A percentile compares a stretch with the other conserved stretches of the same genome.
Conservation (phyloP, 30 jellyfish, hydroid and myxozoan species). For the Mastigias papua region DNA sequence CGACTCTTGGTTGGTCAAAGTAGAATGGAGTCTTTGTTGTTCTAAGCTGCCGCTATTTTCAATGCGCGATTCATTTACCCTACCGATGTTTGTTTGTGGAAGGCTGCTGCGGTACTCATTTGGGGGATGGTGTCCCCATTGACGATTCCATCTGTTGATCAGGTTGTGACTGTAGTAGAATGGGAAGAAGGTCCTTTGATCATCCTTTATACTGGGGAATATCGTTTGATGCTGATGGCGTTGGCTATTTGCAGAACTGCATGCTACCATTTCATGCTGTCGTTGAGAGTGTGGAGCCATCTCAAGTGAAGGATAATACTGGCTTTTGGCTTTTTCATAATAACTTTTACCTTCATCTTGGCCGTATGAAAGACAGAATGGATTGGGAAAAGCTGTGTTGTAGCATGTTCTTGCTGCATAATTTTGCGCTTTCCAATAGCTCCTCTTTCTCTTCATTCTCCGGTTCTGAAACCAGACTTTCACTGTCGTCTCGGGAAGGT, state of each 20-base stretch:
- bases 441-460: constrained; percentile 27
- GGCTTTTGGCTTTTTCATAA: background rate
- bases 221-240: background rate
- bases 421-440: background rate
- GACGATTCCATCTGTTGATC: too few relatives aligned
- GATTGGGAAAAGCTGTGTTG: background rate
- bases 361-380: background rate
- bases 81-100: too few relatives aligned
- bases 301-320: background rate
- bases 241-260: background rate
- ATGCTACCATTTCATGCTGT: background rate
- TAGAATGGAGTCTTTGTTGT: too few relatives aligned
- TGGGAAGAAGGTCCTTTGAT: too few relatives aligned
- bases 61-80: too few relatives aligned
- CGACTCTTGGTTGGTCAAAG: too few relatives aligned
- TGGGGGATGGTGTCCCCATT: too few relatives aligned
- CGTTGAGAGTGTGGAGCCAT: background rate
- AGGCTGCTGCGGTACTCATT: too few relatives aligned
- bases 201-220: too few relatives aligned
- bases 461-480: constrained; percentile 52
- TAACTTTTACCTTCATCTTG: background rate
- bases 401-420: background rate
- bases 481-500: constrained; percentile 28
- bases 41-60: too few relatives aligned
- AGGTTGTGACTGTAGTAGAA: too few relatives aligned